Percentiles rank a stretch among this genome's conserved stretches.
phyloP scores from a whole-genome alignment of 2,113 vertebrate genomes.

The Antechinus flavipes region DNA sequence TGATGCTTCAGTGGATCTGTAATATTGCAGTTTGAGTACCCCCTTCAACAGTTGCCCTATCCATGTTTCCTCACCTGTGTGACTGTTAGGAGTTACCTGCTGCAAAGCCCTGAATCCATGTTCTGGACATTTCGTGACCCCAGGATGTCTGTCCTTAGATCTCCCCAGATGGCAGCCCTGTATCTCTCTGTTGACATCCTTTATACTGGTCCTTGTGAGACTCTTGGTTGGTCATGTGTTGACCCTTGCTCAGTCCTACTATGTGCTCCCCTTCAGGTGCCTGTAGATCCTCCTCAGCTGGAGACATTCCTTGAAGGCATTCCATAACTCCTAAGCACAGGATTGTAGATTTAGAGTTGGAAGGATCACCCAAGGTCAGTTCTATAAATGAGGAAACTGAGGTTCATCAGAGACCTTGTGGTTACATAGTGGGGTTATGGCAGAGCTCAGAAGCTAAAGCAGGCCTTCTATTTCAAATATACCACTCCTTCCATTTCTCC shows the following conservation, averaged over 20 bases:
- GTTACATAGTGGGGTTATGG: not conserved
- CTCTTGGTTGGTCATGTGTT: not conserved
- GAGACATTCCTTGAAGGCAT: not conserved
- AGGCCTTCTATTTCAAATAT: not conserved
- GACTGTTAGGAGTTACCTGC: not conserved
- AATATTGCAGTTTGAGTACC: not conserved
- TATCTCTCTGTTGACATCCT: not conserved
- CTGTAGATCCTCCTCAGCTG: not conserved
- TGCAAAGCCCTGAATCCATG: not conserved
- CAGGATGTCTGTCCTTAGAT: not conserved
- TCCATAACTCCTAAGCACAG: not conserved
- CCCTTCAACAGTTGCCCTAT: not conserved
- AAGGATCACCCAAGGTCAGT: not conserved
- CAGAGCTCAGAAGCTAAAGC: not conserved
- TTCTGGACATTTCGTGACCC: not conserved
- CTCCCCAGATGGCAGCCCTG: not conserved
- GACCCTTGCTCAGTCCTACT: no score
- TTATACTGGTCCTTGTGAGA: not conserved
- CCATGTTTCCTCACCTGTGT: not conserved
- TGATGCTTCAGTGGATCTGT: not conserved
- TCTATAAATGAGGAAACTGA: conserved; percentile 28
- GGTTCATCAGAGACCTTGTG: conserved; percentile 4
- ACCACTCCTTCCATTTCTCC: not conserved
- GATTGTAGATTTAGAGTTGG: not conserved
- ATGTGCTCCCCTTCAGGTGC: not conserved